These are phyloP conservation scores for Pao palembangensis DNA, from an alignment of 2,113 vertebrate species.

Conservation along the genomic window DNA sequence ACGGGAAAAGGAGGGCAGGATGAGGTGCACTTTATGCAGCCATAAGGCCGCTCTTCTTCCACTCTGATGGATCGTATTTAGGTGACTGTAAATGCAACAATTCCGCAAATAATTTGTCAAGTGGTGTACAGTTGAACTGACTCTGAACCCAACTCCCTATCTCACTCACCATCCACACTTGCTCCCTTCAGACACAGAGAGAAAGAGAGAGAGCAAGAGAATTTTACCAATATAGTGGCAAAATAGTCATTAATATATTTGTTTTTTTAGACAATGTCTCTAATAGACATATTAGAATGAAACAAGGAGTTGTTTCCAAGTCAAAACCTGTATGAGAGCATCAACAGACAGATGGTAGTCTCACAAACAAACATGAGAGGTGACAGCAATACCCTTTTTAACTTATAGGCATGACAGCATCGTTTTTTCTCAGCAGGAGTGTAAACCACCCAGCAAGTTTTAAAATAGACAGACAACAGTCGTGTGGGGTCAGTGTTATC, in stretches of 20 bases:
- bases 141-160: conserved; percentile 84
- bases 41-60: conserved; percentile 68
- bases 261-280: too few relatives aligned
- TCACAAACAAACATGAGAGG: too few relatives aligned
- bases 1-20: conserved; percentile 66
- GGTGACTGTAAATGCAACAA: conserved; percentile 99
- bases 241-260: not conserved
- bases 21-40: conserved; percentile 76
- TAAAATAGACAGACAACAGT: too few relatives aligned
- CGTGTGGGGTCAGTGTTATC: too few relatives aligned
- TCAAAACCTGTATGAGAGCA: too few relatives aligned
- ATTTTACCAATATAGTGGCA: not conserved
- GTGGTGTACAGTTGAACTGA: conserved; percentile 90
- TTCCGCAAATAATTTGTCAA: conserved; percentile 99
- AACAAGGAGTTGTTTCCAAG: too few relatives aligned
- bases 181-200: not conserved
- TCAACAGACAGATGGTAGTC: too few relatives aligned
- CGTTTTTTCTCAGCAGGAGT: too few relatives aligned
- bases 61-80: conserved; percentile 97
- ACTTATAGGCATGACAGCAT: too few relatives aligned
- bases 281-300: too few relatives aligned
- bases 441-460: too few relatives aligned
- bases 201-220: not conserved
- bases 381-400: too few relatives aligned
- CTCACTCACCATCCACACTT: conserved; percentile 23